Conservation (phyloP, 2,797 vertebrate genomes). For the Acropternis orthonyx region DNA sequence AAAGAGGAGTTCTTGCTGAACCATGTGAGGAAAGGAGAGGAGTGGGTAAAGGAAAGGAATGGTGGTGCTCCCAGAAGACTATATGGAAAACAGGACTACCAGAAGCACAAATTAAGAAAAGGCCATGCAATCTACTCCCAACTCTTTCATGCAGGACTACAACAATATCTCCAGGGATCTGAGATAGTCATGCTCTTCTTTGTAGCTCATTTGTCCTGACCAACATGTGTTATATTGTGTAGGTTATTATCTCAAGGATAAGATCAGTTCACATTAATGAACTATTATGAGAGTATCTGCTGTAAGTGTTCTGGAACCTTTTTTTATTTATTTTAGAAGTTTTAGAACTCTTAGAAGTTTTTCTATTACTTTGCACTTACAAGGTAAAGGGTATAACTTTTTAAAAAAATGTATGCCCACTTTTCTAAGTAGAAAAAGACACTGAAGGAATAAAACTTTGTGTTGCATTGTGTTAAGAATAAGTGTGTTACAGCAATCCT, state of each 20-base stretch:
- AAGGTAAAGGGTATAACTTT: neutral
- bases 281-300: neutral
- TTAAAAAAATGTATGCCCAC: neutral
- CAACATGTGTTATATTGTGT: neutral
- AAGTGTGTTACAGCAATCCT: neutral
- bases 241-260: neutral
- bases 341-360: neutral
- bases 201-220: neutral
- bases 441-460: neutral
- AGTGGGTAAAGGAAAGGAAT: neutral
- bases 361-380: neutral
- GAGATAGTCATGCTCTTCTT: neutral
- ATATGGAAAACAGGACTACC: neutral
- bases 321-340: neutral
- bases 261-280: neutral
- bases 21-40: neutral
- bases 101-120: neutral
- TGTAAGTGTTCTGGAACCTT: neutral
- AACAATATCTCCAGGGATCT: neutral
- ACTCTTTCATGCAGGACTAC: neutral
- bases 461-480: neutral
- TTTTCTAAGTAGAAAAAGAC: neutral
- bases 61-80: neutral
- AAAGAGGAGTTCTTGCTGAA: conserved; percentile 5
- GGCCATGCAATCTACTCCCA: neutral